Base-by-base conservation (phyloP, 2,797 vertebrate species). In the Mergus octosetaceus region DNA sequence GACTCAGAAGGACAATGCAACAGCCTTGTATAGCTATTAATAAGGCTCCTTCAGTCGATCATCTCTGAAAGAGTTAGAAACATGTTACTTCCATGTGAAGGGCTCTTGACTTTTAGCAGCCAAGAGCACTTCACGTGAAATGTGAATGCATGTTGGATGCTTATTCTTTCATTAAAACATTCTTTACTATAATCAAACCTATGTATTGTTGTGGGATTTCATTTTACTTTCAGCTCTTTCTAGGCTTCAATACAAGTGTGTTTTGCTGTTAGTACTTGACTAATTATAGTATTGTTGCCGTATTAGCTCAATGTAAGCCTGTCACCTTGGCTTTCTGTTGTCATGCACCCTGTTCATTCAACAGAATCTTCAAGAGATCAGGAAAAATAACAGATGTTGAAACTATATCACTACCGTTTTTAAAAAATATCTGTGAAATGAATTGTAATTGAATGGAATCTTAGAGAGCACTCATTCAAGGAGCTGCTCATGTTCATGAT, bases 111-210 rank as follows among this genome's bases (percentile, higher is more conserved):
- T 96, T 80, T 70, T 90, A 90, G 88, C 68, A 95, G 93, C 80
- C 85, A 94, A 97, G 96, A 95, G 95, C 95, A 94, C 96, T 97
- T 96, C 95, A 96, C 89, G 47, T 94, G 79, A 96, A 97, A 96
- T 88, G 66, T 70, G 96, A 96, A 96, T 94, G 74, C 73, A 76
- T 43, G 79, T 94, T 95, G 90, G 91, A 95, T 84, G 96, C 84
- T 96, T 96, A 80, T 94, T 89, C 88, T 95, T 95, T 96, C 91
- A 87, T 94, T 95, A 95, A 96, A 93, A 86, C 93, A 90, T 96
- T 96, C 94, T 91, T 85, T 79, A 82, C 69, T 96, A 96, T 96
- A 97, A 93, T 81, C 93, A 96, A 95, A 85, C 69, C 70, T 70
- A 76, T 65, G 85, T 70, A 95, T 96, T 96, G 95, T 94, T 91